Evolutionary conservation across 2,888 invertebrate genomes (phyloP).

Genomic region (Tolmerus cingulatus): DNA sequence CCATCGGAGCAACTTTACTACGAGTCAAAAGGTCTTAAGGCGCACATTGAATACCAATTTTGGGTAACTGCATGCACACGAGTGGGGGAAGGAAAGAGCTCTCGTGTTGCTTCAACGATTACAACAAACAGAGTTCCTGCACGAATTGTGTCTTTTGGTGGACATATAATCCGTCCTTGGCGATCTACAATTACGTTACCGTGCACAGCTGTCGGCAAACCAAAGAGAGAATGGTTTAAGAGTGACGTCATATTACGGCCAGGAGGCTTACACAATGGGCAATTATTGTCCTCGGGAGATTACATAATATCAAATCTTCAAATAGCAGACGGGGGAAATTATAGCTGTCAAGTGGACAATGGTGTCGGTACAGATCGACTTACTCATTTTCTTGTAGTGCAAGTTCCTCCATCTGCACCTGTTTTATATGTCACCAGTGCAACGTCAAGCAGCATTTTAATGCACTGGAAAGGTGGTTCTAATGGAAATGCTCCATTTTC

Average conservation of each 20-base stretch:
- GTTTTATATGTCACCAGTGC: constrained; percentile 77
- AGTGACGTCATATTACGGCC: constrained; percentile 68
- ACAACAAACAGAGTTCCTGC: constrained; percentile 73
- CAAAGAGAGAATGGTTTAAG: constrained; percentile 72
- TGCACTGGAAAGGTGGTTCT: constrained; percentile 78
- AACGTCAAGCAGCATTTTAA: constrained; percentile 76
- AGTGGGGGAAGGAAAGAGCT: constrained; percentile 80
- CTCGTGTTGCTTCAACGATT: constrained; percentile 72
- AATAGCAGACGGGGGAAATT: constrained; percentile 73
- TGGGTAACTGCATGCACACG: constrained; percentile 81
- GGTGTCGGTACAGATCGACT: constrained; percentile 73
- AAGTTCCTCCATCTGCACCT: constrained; percentile 79
- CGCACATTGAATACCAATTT: constrained; percentile 78
- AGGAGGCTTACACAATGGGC: constrained; percentile 69
- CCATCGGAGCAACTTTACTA: constrained; percentile 72
- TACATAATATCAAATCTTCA: constrained; percentile 72
- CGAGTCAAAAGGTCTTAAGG: constrained; percentile 73
- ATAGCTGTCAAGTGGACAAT: constrained; percentile 75
- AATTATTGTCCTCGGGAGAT: constrained; percentile 72
- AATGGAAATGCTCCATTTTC: constrained; percentile 75
- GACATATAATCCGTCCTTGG: constrained; percentile 72
- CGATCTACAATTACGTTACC: constrained; percentile 70
- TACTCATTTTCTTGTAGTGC: constrained; percentile 71
- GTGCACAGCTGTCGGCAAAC: constrained; percentile 74
- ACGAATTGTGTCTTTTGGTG: constrained; percentile 76